Evolutionary conservation across 2,888 invertebrate genomes (phyloP), one percentile per base, ranked within the genome.

Genomic region (Campoletis raptor): DNA sequence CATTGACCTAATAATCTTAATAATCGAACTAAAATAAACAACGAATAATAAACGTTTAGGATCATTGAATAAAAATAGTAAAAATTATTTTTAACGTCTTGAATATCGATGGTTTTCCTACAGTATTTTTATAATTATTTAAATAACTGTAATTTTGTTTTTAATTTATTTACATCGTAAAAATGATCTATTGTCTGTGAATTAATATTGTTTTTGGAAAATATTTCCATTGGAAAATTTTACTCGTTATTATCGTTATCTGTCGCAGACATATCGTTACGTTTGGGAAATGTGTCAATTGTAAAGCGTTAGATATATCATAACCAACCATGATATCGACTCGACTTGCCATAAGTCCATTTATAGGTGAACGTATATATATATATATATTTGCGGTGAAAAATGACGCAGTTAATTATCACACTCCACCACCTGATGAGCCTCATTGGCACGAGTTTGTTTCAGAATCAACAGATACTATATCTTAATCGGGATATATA

Each of bases 401-500:
- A 40, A 67, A 67, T 37, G 67, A 67, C 67, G 67, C 67, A 67
- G 67, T 67, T 67, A 76, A 57, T 74, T 74, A 61, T 45, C 48
- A n/a, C 64, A 40, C 12, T n/a, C 21, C 57, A 78, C 77, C 83
- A 83, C 77, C 81, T 83, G 86, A 83, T 83, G 83, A 81, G 81
- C 67, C 36, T 69, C 45, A 61, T 37, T 40, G 18, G 24, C 37
- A 21, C 64, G 18, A 15, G 21, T 2, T 30, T 40, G 15, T 42
- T 18, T 48, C 48, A 30, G 40, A 36, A 64, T 54, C 69, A 54
- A 54, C 52, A 74, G 74, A n/a, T 54, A 21, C 9, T 18, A 40
- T 21, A 54, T 18, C 4, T 5, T 48, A 21, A 45, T 12, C 30
- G 45, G 15, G 66, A 42, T 18, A 37, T 18, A 37, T 5, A n/a